Evolutionary conservation across 2,113 vertebrate genomes (phyloP).

Genomic region (Corythoichthys intestinalis): DNA sequence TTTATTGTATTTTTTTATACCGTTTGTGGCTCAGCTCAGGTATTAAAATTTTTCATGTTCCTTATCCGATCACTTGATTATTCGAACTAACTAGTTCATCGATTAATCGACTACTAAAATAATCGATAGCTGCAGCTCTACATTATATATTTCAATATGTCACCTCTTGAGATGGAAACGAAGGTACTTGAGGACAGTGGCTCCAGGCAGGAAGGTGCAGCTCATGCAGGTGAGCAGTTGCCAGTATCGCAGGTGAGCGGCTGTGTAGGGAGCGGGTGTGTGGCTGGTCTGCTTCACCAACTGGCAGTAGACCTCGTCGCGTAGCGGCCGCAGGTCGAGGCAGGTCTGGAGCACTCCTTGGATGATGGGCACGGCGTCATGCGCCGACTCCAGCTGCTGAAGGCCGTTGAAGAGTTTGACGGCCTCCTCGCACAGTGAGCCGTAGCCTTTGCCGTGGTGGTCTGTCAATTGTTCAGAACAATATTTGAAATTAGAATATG

Average conservation of each 20-base stretch:
- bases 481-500: neutral
- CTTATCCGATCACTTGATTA: too few species aligned
- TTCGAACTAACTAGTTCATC: too few species aligned
- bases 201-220: constrained; percentile 90
- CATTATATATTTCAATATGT: constrained; percentile 36
- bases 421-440: constrained; percentile 86
- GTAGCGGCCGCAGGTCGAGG: constrained; percentile 87
- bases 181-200: constrained; percentile 82
- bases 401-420: constrained; percentile 92
- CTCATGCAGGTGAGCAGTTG: constrained; percentile 98
- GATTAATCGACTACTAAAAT: too few species aligned
- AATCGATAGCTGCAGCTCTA: too few species aligned
- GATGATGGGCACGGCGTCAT: constrained; percentile 86
- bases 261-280: constrained; percentile 70
- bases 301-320: constrained; percentile 98
- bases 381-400: constrained; percentile 86
- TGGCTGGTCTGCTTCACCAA: constrained; percentile 95
- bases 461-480: constrained; percentile 49
- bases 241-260: constrained; percentile 88
- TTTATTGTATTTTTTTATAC: too few species aligned
- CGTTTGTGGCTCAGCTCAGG: too few species aligned
- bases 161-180: constrained; percentile 88
- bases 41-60: too few species aligned
- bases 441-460: constrained; percentile 78
- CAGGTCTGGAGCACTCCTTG: constrained; percentile 97